Evolutionary conservation across 2,888 invertebrate genomes (phyloP), one percentile per base, ranked within the genome.

Genomic region (Macrophya annulata): DNA sequence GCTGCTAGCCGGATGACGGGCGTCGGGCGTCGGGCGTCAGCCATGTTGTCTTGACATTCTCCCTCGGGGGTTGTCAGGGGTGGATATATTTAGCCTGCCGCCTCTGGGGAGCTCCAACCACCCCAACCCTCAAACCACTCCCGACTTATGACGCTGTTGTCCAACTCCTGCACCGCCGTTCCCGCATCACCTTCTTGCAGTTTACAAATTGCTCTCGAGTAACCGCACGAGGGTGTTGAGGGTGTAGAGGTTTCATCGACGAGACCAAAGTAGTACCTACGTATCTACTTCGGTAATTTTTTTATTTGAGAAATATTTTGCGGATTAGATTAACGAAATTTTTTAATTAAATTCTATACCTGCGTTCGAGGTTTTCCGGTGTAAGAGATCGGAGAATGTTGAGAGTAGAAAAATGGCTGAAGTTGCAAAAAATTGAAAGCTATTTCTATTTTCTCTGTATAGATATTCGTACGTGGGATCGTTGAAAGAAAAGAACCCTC

Each of bases 1-100:
- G 88, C 89, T 88, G 90, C 89, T 90, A 87, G 90, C 88, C 89
- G 93, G 91, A 92, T 93, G 93, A 93, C 93, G 93, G 91, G 92
- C 92, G 81, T 81, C 81, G 62, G 62, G 65, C 65, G 81, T 62
- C 93, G 93, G 91, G 92, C 92, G 93, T 93, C 93, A 93, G 93
- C 93, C 93, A 93, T 93, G 93, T 93, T 93, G 93, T 93, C 93
- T 93, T 93, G 93, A 93, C 93, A 93, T 93, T 92, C 90, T 92
- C 93, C 92, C 93, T 88, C 89, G 91, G 89, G 90, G 91, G 90
- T 90, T 90, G 89, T 90, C 89, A 90, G 90, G 91, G 91, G 92
- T 92, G 93, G 93, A 92, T 93, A 93, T 93, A 93, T 93, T 93
- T 93, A 93, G 93, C 93, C 91, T 92, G 90, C 92, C 91, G 93